Evolutionary conservation across 2,113 vertebrate genomes (phyloP).

Genomic region (Anhinga anhinga): DNA sequence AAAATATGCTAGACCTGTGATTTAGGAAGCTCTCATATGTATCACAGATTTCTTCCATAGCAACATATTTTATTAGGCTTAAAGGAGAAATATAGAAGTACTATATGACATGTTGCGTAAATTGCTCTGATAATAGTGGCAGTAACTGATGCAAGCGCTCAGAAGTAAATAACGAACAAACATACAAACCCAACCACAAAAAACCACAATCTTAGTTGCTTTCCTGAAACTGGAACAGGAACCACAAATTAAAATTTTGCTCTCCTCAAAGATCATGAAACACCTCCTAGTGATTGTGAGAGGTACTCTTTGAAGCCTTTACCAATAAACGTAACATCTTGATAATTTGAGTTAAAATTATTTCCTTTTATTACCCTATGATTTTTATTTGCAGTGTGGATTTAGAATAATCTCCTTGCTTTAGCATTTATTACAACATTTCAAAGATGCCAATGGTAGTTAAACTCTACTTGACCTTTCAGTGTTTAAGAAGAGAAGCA

Average conservation of each 20-base stretch:
- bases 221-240: neutral
- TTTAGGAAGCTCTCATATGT: conserved; percentile 34
- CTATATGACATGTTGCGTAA: neutral
- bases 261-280: neutral
- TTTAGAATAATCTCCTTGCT: conserved; percentile 57
- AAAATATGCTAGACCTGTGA: conserved; percentile 41
- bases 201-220: neutral
- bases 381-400: neutral
- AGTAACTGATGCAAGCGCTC: neutral
- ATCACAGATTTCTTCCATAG: conserved; percentile 2
- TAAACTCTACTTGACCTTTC: conserved; percentile 76
- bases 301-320: neutral
- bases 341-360: neutral
- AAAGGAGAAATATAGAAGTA: conserved; percentile 24
- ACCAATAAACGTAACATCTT: neutral
- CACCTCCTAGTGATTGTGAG: neutral
- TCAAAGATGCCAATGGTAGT: conserved; percentile 62
- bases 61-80: neutral
- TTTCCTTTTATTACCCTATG: neutral
- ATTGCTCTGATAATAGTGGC: neutral
- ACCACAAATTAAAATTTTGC: neutral
- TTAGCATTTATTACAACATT: conserved; percentile 67
- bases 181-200: neutral
- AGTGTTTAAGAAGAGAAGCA: conserved; percentile 64
- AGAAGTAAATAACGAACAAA: neutral